Base-by-base conservation (phyloP, 1,140 invertebrate species). In the Caerostris extrusa region DNA sequence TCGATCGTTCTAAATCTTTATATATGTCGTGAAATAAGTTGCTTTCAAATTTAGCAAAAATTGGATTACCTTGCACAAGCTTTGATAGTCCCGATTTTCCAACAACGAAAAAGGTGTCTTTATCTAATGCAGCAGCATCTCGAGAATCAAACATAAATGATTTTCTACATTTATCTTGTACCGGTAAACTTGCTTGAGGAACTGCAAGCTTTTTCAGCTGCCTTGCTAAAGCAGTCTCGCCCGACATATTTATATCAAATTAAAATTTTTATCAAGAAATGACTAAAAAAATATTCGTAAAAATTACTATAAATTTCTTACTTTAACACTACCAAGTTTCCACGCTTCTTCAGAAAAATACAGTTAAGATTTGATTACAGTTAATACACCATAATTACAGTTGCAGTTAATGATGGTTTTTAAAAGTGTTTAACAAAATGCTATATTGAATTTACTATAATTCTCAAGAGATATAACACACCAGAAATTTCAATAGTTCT, bases 91-190 rank as follows among this genome's bases (percentile, higher is more conserved):
- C 99, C 96, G 97, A n/a, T 53, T 89, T 95, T 96, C 98, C 98
- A 89, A 99, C 97, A 95, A 98, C 97, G 96, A 97, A 98, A 95
- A 99, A 97, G 14, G 97, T 98, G 95, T 98, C 97, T 77, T 97
- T 97, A 95, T 98, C 98, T 95, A 98, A 97, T 92, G 97, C 97
- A 0, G 98, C 98, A 8, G 98, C 98, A 96, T 99, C 98, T 95
- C 97, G 98, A 0, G 98, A 97, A 95, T 98, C 97, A 96, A 99
- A 99, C 8, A 99, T 96, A 94, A 99, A 97, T 34, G 98, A 99
- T 71, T 97, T 96, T 87, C 97, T 97, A 95, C 97, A 97, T 94
- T 97, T 97, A 53, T 96, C 96, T 95, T 97, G 97, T 93, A 97
- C 96, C 61, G 98, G 95, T 6, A 97, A 95, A 8, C 97, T 96